phyloP scores from a whole-genome alignment of 64 coral and sea anemone genomes.

The Dendronephthya gigantea region DNA sequence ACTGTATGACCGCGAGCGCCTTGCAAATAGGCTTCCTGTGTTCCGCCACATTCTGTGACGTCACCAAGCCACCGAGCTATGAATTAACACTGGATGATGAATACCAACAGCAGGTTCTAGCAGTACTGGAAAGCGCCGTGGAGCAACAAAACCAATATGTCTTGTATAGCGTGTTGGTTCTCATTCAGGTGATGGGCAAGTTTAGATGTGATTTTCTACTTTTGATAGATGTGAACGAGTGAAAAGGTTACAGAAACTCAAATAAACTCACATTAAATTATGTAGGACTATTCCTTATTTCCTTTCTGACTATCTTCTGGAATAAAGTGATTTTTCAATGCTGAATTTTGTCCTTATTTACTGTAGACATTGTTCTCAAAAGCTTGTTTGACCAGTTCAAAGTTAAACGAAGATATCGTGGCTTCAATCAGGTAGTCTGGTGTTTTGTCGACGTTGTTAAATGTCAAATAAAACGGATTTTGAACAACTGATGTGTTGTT shows the following conservation, averaged over 20 bases:
- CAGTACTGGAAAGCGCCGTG: neutral
- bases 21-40: neutral
- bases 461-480: neutral
- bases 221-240: neutral
- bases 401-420: neutral
- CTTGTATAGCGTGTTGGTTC: neutral
- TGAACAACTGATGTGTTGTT: neutral
- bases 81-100: neutral
- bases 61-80: neutral
- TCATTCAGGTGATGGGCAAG: neutral
- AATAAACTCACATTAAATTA: no score
- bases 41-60: neutral
- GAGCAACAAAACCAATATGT: neutral
- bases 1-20: neutral
- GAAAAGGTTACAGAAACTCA: no score
- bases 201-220: no score
- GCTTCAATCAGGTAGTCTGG: neutral
- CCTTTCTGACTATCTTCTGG: no score
- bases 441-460: neutral
- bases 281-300: no score
- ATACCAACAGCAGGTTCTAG: neutral
- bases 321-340: no score
- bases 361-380: neutral
- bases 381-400: neutral
- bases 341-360: neutral